Evolutionary conservation across 2,113 vertebrate species (phyloP), one percentile per base, ranked within the genome.

Genomic region (Campylomormyrus numenius): DNA sequence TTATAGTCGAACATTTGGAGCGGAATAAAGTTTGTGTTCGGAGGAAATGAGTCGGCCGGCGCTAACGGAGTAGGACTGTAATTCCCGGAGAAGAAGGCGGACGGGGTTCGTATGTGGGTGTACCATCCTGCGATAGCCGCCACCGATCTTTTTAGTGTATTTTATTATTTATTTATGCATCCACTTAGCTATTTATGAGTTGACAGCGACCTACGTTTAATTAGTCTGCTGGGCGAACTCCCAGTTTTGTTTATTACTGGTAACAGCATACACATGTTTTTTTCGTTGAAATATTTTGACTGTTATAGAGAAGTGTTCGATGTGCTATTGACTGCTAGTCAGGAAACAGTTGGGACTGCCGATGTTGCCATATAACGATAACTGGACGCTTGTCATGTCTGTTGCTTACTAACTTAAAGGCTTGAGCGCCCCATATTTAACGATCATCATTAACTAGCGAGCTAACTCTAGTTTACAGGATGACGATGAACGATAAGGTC

Each of bases 41-140:
- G 46, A 31, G 85, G 7, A 52, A 53, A 48, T 46, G 7, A 35
- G 31, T 31, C n/a, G 48, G 19, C 11, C 49, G 49, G 13, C 13
- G 85, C 48, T 87, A 52, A 42, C 21, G 13, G 27, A 24, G 42
- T 45, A 31, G 27, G 4, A 48, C 48, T n/a, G 42, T 52, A 52
- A 87, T 87, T 27, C 48, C 48, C 3, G 45, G 48, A 49, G 85
- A 50, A 52, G 48, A 48, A n/a, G 17, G 45, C 39, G 45, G 31
- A 77, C 85, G 24, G n/a, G 49, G 49, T 87, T 50, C 49, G 85
- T 87, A 87, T 87, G 85, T 52, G 85, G 85, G 49, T 87, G 49
- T 87, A 87, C 11, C n/a, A 17, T 15, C n/a, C 49, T 52, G n/a
- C 27, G 13, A 52, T 87, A 53, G 83, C 10, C 45, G 39, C 45